Evolutionary conservation across 2,113 vertebrate genomes (phyloP).

Genomic region (Ancistrus triradiatus): DNA sequence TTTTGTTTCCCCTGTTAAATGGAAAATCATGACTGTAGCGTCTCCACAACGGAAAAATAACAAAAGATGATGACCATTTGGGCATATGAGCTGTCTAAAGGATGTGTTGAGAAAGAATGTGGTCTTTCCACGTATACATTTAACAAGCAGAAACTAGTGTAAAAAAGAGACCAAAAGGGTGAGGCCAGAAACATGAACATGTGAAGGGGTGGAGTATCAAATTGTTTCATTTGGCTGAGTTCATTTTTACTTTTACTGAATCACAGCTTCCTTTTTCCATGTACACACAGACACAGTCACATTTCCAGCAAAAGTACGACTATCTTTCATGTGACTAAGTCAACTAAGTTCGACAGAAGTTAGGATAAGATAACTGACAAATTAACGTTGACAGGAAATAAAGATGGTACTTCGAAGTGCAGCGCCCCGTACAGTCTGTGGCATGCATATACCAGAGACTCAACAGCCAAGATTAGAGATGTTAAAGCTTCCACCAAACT

Average conservation of each 20-base stretch:
- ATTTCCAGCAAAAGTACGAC: not conserved
- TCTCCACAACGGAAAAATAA: not conserved
- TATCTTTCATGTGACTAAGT: too few species aligned
- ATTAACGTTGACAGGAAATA: too few species aligned
- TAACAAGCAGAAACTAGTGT: not conserved
- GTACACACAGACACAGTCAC: not conserved
- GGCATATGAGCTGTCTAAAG: not conserved
- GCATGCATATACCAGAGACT: too few species aligned
- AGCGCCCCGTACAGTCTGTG: too few species aligned
- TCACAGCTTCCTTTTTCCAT: not conserved
- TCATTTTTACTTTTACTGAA: not conserved
- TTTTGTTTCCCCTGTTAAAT: not conserved
- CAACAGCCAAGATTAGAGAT: too few species aligned
- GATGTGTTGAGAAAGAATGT: not conserved
- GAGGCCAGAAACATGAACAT: not conserved
- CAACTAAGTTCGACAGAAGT: too few species aligned
- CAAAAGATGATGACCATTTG: not conserved
- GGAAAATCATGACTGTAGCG: not conserved
- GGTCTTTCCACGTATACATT: not conserved
- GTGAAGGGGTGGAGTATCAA: not conserved
- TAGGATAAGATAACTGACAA: too few species aligned
- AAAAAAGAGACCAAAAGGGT: not conserved
- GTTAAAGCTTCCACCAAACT: too few species aligned
- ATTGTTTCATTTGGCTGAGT: not conserved
- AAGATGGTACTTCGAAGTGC: too few species aligned